Evolutionary conservation across 2,888 invertebrate species (phyloP).

Genomic region (Thymelicus sylvestris): DNA sequence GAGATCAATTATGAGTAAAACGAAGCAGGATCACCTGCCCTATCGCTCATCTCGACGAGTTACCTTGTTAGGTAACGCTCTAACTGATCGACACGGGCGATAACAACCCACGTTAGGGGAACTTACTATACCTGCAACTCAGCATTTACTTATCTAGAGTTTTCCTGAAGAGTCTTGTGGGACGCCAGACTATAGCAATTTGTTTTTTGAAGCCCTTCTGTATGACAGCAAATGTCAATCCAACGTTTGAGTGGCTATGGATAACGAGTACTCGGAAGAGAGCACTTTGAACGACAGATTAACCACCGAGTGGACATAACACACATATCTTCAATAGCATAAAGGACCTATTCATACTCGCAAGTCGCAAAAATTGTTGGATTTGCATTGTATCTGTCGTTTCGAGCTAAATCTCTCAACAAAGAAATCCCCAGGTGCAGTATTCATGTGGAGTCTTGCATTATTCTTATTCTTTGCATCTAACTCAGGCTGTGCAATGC

Average conservation of each 20-base stretch:
- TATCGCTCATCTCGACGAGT: neutral
- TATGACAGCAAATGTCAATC: too few species aligned
- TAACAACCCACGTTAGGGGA: neutral
- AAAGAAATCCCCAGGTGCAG: conserved; percentile 3
- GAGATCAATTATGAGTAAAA: too few species aligned
- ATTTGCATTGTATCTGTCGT: conserved; percentile 4
- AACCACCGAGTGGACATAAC: too few species aligned
- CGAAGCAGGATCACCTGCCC: neutral
- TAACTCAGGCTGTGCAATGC: neutral
- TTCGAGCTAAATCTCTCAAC: neutral
- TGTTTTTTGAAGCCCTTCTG: too few species aligned
- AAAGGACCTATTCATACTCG: neutral
- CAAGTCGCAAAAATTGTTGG: neutral
- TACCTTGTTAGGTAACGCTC: neutral
- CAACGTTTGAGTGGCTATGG: too few species aligned
- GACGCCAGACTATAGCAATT: too few species aligned
- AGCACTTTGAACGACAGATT: too few species aligned
- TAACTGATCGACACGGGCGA: neutral
- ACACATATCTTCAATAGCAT: too few species aligned
- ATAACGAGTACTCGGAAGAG: too few species aligned
- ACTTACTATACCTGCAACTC: neutral
- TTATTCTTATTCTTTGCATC: conserved; percentile 3
- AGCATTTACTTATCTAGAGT: too few species aligned
- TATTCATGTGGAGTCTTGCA: conserved; percentile 3
- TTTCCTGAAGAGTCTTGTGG: too few species aligned